Evolutionary conservation across 2,797 vertebrate genomes (phyloP), one percentile per base, ranked within the genome.

Genomic region (Enteromius radiatus): DNA sequence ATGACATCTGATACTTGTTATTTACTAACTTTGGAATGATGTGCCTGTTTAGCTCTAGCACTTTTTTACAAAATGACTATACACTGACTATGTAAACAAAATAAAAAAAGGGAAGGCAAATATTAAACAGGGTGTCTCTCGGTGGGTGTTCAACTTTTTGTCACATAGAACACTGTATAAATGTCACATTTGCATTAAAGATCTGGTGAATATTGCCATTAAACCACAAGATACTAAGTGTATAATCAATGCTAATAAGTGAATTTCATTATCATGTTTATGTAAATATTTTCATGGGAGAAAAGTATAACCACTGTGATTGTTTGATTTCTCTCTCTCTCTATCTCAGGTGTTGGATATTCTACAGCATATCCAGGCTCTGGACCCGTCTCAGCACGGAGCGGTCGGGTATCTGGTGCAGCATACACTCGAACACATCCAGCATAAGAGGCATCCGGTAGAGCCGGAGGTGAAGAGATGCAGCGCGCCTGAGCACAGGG

Each of bases 381-480:
- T 99, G 86, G 98, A 99, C 84, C 98, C 98, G 0, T 97, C 97
- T 1, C 97, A 99, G 91, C 98, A 99, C 0, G 97, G 97, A 4
- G 97, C 98, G 0, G 97, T 99, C 49, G 97, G 97, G 19, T 99
- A 99, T 88, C 90, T 99, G 88, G 97, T 99, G 75, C 98, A 99
- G 84, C 98, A 99, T 83, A 99, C 98, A 0, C 93, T 99, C 76
- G 97, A 99, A 86, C 98, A 99, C 90, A 99, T 99, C 79, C 97
- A 98, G 88, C 97, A 97, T 64, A 96, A 97, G 87, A 97, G 96
- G 76, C 97, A 98, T 87, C 96, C 97, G 0, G 91, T 93, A 4
- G 95, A 95, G 0, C 96, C 96, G 0, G 96, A 98, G 85, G 94
- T 96, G 82, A 99, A 99, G 93, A 93, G 90, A 23, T 96, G 96